Conservation (phyloP, 1,140 invertebrate genomes). For the Lucilia sericata region DNA sequence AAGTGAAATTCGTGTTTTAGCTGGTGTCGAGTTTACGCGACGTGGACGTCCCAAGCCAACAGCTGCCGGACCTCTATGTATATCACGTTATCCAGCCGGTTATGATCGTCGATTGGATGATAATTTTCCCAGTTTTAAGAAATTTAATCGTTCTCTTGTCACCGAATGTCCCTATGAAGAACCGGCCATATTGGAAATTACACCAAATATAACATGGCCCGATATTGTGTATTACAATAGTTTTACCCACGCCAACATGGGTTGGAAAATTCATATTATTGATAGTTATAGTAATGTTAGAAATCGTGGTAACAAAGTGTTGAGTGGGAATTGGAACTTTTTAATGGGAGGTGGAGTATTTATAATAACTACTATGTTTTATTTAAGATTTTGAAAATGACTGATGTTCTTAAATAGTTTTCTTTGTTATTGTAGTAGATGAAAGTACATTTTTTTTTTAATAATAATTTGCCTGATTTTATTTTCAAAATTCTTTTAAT, state of each 20-base stretch:
- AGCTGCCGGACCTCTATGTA: conserved; percentile 84
- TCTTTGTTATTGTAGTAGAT: not conserved
- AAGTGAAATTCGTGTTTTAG: conserved; percentile 81
- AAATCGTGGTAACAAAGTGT: conserved; percentile 39
- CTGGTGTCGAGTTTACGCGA: conserved; percentile 86
- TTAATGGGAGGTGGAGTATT: not conserved
- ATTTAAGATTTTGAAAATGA: conserved; percentile 3
- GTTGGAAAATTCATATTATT: conserved; percentile 89
- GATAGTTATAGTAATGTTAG: conserved; percentile 73
- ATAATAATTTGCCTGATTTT: not conserved
- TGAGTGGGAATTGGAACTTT: not conserved
- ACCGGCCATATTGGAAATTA: conserved; percentile 81
- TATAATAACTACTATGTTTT: not conserved
- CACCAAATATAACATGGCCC: conserved; percentile 91
- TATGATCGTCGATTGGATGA: conserved; percentile 84
- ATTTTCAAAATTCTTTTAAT: not conserved
- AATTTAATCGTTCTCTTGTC: conserved; percentile 82
- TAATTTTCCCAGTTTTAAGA: conserved; percentile 82
- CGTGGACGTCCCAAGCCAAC: conserved; percentile 82
- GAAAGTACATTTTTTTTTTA: not conserved
- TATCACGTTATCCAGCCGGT: conserved; percentile 74
- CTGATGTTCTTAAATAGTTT: not conserved
- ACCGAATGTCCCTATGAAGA: conserved; percentile 78
- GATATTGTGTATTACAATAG: conserved; percentile 95
- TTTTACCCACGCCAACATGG: conserved; percentile 91